These are phyloP conservation scores for Clarias macrocephalus DNA, from an alignment of 2,113 vertebrate species.

Conservation along the genomic window DNA sequence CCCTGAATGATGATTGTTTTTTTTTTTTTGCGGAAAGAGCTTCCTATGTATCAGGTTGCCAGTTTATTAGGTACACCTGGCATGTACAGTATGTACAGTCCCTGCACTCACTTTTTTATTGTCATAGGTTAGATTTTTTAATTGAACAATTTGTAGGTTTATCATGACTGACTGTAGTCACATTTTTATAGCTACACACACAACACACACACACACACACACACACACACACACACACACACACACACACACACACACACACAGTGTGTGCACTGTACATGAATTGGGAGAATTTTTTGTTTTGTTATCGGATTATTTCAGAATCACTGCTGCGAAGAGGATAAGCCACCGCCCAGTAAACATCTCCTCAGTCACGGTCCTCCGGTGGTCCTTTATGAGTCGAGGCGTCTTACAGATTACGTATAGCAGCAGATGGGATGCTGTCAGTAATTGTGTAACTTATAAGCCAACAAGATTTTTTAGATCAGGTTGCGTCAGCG, in stretches of 20 bases:
- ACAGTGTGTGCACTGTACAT: neutral
- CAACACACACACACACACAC: neutral
- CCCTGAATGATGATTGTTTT: neutral
- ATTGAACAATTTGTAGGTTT: neutral
- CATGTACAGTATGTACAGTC: neutral
- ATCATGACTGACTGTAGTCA: neutral
- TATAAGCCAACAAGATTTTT: neutral
- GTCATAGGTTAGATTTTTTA: neutral
- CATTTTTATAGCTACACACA: neutral
- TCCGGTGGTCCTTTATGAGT: neutral
- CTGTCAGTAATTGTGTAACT: slow-evolving; percentile 1
- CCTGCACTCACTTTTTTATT: neutral
- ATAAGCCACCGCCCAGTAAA: neutral
- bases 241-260: neutral
- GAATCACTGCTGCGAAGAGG: neutral
- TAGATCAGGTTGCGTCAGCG: neutral
- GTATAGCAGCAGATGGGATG: neutral
- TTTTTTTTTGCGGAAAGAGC: neutral
- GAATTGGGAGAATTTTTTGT: neutral
- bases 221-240: neutral
- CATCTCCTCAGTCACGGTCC: neutral
- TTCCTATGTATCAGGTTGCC: neutral
- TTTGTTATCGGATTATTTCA: neutral
- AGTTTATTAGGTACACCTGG: neutral
- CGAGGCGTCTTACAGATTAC: neutral